Percentiles rank a stretch among this genome's conserved stretches.
Evolutionary conservation across 2,888 invertebrate species (phyloP).

Genomic region (Drosophila limbata): DNA sequence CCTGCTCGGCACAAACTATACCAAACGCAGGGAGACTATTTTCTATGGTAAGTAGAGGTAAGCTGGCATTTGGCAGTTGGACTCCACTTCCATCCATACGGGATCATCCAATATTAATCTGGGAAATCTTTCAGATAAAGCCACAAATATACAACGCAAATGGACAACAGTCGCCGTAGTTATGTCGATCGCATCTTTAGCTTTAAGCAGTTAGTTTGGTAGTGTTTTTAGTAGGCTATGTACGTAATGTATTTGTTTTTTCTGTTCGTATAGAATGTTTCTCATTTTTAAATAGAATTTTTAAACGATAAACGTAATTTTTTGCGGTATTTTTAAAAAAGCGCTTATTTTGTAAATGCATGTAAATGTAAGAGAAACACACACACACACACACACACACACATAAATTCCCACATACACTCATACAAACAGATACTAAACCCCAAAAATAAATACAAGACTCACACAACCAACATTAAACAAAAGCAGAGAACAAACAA

Average conservation of each 20-base stretch:
- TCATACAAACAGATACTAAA: constrained; percentile 19
- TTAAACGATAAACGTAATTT: constrained; percentile 83
- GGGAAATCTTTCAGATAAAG: constrained; percentile 76
- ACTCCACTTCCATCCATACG: too few relatives aligned
- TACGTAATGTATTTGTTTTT: constrained; percentile 78
- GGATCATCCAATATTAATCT: neutral
- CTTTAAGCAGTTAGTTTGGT: constrained; percentile 85
- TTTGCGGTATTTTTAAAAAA: constrained; percentile 85
- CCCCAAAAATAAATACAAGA: constrained; percentile 4
- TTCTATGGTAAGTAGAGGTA: constrained; percentile 85
- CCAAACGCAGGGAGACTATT: constrained; percentile 85
- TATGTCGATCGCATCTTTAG: constrained; percentile 85
- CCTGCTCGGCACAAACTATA: constrained; percentile 85
- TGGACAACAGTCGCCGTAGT: constrained; percentile 85
- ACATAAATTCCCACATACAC: constrained; percentile 32
- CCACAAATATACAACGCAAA: constrained; percentile 85
- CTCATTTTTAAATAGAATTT: constrained; percentile 83
- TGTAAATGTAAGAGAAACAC: constrained; percentile 83
- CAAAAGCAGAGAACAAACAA: constrained; percentile 33
- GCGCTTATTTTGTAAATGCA: constrained; percentile 86
- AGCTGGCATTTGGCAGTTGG: constrained; percentile 49
- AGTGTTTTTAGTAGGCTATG: constrained; percentile 77
- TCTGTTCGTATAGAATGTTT: constrained; percentile 73
- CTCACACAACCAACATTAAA: constrained; percentile 29
- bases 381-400: constrained; percentile 39